Evolutionary conservation across 2,888 invertebrate genomes (phyloP).

Genomic region (Falcaria lacertinaria): DNA sequence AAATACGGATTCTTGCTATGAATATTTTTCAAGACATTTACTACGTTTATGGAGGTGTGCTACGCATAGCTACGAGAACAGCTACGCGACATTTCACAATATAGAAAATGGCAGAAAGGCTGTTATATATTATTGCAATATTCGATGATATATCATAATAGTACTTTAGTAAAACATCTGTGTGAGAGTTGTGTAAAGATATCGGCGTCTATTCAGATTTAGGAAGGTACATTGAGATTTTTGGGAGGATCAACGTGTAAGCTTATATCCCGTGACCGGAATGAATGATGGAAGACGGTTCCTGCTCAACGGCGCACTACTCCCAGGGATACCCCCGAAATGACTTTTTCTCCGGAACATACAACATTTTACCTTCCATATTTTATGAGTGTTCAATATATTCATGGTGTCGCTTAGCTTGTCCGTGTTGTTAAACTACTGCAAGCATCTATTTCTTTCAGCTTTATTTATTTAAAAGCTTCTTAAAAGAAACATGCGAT

Average conservation of each 20-base stretch:
- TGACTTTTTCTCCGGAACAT: constrained; percentile 37
- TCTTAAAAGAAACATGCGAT: too few species aligned
- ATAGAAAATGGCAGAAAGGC: background rate
- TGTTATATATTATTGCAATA: too few species aligned
- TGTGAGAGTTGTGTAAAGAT: background rate
- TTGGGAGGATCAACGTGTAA: constrained; percentile 15
- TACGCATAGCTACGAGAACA: constrained; percentile 22
- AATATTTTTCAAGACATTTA: too few species aligned
- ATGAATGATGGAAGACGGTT: constrained; percentile 36
- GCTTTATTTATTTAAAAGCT: too few species aligned
- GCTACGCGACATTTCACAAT: constrained; percentile 17
- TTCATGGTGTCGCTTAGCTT: too few species aligned
- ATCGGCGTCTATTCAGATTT: constrained; percentile 11
- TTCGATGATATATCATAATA: too few species aligned
- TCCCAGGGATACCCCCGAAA: constrained; percentile 28
- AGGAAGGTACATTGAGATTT: constrained; percentile 21
- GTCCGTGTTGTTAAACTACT: too few species aligned
- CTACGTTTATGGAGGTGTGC: constrained; percentile 5
- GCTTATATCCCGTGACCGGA: constrained; percentile 35
- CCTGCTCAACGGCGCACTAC: constrained; percentile 20
- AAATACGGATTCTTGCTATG: too few species aligned
- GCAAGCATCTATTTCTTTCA: too few species aligned
- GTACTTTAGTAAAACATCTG: too few species aligned
- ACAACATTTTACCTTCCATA: constrained; percentile 23
- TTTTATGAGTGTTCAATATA: constrained; percentile 15